phyloP scores from a whole-genome alignment of 2,113 vertebrate species.

The Albula goreensis region DNA sequence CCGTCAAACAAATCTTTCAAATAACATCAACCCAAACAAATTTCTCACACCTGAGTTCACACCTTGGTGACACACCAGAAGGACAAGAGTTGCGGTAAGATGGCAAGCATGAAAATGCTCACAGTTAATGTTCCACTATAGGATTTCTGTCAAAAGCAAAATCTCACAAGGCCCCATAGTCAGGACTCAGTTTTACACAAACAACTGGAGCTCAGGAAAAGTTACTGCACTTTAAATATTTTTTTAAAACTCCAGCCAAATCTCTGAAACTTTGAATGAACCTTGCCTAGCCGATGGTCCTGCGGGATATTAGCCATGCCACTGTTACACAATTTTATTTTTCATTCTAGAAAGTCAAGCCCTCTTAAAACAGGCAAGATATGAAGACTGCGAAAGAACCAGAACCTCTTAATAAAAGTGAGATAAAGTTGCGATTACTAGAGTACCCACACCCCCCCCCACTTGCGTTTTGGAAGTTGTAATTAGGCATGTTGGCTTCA shows the following conservation, averaged over 20 bases:
- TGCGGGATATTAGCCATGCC: neutral
- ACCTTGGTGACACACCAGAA: neutral
- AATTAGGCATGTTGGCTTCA: neutral
- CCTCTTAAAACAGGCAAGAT: neutral
- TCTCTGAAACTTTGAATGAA: neutral
- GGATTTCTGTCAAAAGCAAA: neutral
- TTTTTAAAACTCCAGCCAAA: slow-evolving; percentile 16
- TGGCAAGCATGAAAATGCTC: neutral
- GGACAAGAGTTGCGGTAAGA: neutral
- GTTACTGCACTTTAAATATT: slow-evolving; percentile 15
- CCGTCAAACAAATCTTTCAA: neutral
- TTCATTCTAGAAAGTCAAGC: neutral
- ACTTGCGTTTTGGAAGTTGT: neutral
- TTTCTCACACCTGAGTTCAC: neutral
- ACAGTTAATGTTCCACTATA: neutral
- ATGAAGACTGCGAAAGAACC: neutral
- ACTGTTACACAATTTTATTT: neutral
- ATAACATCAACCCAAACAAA: neutral
- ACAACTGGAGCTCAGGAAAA: neutral
- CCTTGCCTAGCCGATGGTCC: neutral
- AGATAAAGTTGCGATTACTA: neutral
- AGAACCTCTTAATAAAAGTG: neutral
- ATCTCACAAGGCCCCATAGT: neutral
- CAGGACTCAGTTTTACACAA: neutral
- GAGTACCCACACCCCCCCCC: neutral